phyloP scores from a whole-genome alignment of 53 echinoderm and acorn worm species.

The Mesocentrotus franciscanus region DNA sequence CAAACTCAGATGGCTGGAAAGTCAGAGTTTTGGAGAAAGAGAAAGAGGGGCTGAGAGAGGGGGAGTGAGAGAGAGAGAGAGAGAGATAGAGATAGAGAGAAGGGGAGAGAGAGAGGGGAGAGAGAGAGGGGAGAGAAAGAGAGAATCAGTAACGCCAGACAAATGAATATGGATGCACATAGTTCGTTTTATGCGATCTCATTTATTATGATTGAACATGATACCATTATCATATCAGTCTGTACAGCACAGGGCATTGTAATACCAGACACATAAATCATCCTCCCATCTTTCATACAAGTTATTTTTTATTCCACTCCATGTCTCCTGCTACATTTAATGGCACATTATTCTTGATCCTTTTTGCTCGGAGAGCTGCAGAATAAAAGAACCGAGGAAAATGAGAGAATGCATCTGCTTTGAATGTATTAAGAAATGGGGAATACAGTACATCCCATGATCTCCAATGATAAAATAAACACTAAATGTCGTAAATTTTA shows the following conservation, averaged over 20 bases:
- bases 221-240: conserved; percentile 35
- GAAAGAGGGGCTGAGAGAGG: not conserved
- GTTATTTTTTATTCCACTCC: not conserved
- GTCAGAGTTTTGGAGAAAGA: not conserved
- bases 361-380: not conserved
- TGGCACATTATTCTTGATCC: not conserved
- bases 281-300: not conserved
- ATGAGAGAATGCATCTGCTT: not conserved
- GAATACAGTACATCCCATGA: not conserved
- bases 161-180: conserved; percentile 6
- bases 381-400: not conserved
- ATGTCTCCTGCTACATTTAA: not conserved
- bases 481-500: not conserved
- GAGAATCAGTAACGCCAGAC: not conserved
- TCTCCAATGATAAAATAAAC: not conserved
- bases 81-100: not conserved
- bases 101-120: not conserved
- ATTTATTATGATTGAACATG: conserved; percentile 47
- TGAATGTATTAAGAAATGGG: not conserved
- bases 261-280: conserved; percentile 8
- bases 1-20: not conserved
- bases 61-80: not conserved
- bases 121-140: not conserved
- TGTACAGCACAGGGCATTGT: not conserved
- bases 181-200: not conserved